These are phyloP conservation scores for Keiferia lycopersicella DNA, from an alignment of 2,888 invertebrate species.

Conservation along the genomic window DNA sequence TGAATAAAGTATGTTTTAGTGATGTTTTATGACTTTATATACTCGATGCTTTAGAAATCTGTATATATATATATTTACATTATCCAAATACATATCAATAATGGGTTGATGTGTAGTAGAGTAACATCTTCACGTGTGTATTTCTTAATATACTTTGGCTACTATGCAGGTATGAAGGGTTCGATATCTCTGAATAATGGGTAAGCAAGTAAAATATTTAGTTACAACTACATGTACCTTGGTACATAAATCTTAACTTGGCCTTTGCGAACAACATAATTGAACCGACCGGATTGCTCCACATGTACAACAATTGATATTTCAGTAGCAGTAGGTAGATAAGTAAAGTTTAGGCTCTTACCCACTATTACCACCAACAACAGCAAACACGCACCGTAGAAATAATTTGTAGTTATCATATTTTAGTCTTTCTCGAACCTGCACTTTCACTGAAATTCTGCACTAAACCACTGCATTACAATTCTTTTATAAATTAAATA, in stretches of 20 bases:
- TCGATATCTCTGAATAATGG: no score
- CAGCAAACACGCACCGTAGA: slow-evolving; percentile 58
- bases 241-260: slow-evolving; percentile 6
- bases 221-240: no score
- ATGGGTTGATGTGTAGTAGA: no score
- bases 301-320: slow-evolving; percentile 6
- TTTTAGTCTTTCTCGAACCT: slow-evolving; percentile 55
- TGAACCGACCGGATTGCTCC: not conserved
- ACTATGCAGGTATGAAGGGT: no score
- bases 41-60: no score
- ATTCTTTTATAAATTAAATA: slow-evolving; percentile 36
- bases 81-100: no score
- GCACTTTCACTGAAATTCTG: slow-evolving; percentile 69
- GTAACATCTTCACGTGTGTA: no score
- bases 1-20: no score
- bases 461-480: slow-evolving; percentile 53
- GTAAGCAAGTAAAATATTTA: no score
- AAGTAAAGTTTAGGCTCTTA: slow-evolving; percentile 44
- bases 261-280: slow-evolving; percentile 7
- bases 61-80: no score
- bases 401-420: slow-evolving; percentile 57
- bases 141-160: no score
- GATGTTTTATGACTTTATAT: no score
- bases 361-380: slow-evolving; percentile 60
- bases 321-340: slow-evolving; percentile 6